These are phyloP conservation scores for Ceratina australensis DNA, from an alignment of 1,140 invertebrate genomes.

Conservation along the genomic window DNA sequence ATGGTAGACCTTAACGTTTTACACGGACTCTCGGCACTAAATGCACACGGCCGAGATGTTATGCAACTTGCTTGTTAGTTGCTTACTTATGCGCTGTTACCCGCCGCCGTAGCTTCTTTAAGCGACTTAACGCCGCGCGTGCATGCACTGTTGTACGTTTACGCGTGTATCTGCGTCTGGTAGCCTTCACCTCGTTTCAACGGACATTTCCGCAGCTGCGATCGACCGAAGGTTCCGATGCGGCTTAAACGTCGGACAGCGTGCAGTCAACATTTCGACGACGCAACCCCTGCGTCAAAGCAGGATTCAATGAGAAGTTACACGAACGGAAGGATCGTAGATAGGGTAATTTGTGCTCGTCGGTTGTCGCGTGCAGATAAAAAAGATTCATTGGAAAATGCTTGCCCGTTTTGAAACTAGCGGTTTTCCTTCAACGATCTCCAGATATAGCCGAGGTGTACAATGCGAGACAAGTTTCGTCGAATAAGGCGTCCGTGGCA, in stretches of 20 bases:
- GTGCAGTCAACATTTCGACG: not conserved
- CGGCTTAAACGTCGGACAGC: slow-evolving; percentile 37
- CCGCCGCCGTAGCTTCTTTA: slow-evolving; percentile 55
- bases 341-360: too few species aligned
- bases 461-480: not conserved
- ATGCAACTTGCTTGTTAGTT: slow-evolving; percentile 62
- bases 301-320: too few species aligned
- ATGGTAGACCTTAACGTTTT: slow-evolving; percentile 51
- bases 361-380: too few species aligned
- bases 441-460: not conserved
- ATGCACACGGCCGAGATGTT: slow-evolving; percentile 57
- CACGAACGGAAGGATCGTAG: too few species aligned
- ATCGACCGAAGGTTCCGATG: slow-evolving; percentile 43
- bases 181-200: slow-evolving; percentile 78
- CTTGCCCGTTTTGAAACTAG: not conserved
- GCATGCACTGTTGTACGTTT: not conserved
- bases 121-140: slow-evolving; percentile 42
- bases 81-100: slow-evolving; percentile 59
- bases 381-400: too few species aligned
- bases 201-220: slow-evolving; percentile 73
- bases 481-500: not conserved
- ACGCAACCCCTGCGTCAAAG: not conserved
- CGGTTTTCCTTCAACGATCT: too few species aligned
- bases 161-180: slow-evolving; percentile 56
- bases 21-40: slow-evolving; percentile 45